Evolutionary conservation across 2,113 vertebrate species (phyloP), one percentile per base, ranked within the genome.

Genomic region (Procapra przewalskii): DNA sequence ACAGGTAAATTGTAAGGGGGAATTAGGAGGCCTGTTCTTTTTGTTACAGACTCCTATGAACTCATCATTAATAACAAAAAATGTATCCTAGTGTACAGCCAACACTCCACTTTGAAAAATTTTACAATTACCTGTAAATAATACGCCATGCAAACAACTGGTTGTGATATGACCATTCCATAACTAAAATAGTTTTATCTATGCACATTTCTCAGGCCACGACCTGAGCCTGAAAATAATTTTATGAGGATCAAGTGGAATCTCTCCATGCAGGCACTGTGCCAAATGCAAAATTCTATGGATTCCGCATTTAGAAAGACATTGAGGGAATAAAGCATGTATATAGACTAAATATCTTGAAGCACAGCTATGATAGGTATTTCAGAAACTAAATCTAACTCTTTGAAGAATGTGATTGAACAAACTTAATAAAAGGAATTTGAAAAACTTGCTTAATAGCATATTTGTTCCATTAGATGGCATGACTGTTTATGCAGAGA

Each of bases 361-460:
- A 85, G 27, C 54, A 60, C 67, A 77, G 15, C 36, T 91, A 89
- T 57, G 57, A 92, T 17, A 45, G 17, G 9, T n/a, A 82, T 80
- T 93, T 91, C 62, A 94, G 79, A 83, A 81, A 96, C 43, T 33
- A 75, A 88, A 89, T 90, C 59, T 43, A 90, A 92, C 62, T 84
- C 77, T 88, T 48, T 55, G 57, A 60, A 82, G 59, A 90, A 48
- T 60, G 54, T 85, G 6, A 2, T 1, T 77, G 33, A 45, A 82
- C 21, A 80, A 88, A 15, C 45, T 92, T 36, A 93, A 43, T 85
- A 83, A 87, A 88, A 19, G 14, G 7, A 31, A 62, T 50, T 12
- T 71, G 60, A 67, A 79, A 62, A 85, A 59, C 16, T n/a, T 57
- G 23, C 12, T 84, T 71, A 17, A 21, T 6, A 9, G 54, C 48